Evolutionary conservation across 2,113 vertebrate species (phyloP), one percentile per base, ranked within the genome.

Genomic region (Alexandromys fortis): DNA sequence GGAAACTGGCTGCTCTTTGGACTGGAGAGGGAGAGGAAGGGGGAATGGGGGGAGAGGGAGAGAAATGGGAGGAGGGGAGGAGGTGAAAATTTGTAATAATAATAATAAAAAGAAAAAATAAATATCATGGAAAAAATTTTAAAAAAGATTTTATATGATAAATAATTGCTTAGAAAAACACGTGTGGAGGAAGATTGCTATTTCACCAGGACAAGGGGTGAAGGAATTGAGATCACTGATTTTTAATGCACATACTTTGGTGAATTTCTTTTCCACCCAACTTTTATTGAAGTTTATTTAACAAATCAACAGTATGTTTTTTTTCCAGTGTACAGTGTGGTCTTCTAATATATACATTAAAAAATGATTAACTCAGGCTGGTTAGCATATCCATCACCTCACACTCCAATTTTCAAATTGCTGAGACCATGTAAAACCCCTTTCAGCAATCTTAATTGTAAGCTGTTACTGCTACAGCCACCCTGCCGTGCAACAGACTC

Each of bases 131-230:
- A 52, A 52, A 52, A 47, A 52, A 52, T 10, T 52, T 52, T 52
- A 0, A 14, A 55, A 55, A 55, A 55, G 16, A 16, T 19, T 58
- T 58, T 58, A 58, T 58, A 58, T 19, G 17, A 89, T 91, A 91
- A 67, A 91, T 91, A 77, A 61, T 83, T 87, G 72, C 5, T 86
- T 88, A 81, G 88, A 47, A 92, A 93, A 96, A 85, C 21, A 88
- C 52, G 28, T 90, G 70, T 85, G 11, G 49, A 96, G 91, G 7
- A 17, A 82, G 85, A 93, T 72, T 45, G 83, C 8, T 72, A 90
- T 22, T 94, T 65, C 90, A 90, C 1, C 1, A 92, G 70, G 24
- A 5, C 73, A 90, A 30, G 47, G 12, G 70, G 38, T 82, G 19
- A 45, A 87, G 28, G 45, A 9, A 91, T 13, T 89, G 63, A 92